Evolutionary conservation across 2,113 vertebrate genomes (phyloP), one percentile per base, ranked within the genome.

Genomic region (Tetrax tetrax): DNA sequence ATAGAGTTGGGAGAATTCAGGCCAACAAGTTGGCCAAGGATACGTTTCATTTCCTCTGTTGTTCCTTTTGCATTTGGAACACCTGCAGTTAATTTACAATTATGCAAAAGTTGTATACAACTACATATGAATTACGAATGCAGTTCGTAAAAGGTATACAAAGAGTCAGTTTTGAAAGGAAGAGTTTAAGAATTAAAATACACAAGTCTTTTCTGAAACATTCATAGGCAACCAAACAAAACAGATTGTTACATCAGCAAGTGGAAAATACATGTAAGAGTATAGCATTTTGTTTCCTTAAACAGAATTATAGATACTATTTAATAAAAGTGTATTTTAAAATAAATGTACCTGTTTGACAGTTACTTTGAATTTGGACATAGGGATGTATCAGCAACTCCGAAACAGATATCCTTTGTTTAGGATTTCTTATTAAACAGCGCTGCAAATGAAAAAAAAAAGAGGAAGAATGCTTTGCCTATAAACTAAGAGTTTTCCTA

Each of bases 1-100:
- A 99, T 99, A 94, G 99, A 99, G 96, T 99, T 99, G 69, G 99
- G 99, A 95, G 99, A 99, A 98, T 99, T 99, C 80, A 99, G 98
- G 79, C 98, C 99, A 80, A 99, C 98, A 7, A 99, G 98, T 57
- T 99, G 99, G 4, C 98, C 99, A 61, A 99, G 98, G 93, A 99
- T 99, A 89, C 97, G 98, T 96, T 99, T 98, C 91, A 99, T 98
- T 96, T 99, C 99, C 68, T 98, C 96, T 85, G 98, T 98, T 41
- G 95, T 94, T 88, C 94, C 98, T 93, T 97, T 98, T 66, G 92
- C 45, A 79, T 78, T 77, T 50, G 95, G 71, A 80, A 78, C 90
- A 70, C 95, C 98, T 98, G 86, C 43, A 95, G 90, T 54, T 83
- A 90, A 91, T 91, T 68, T 23, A 75, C 4, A 83, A 60, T 74